Percentiles rank a stretch among this genome's conserved stretches.
phyloP scores from a whole-genome alignment of 2,888 invertebrate species.

The Ormyrus thymus region DNA sequence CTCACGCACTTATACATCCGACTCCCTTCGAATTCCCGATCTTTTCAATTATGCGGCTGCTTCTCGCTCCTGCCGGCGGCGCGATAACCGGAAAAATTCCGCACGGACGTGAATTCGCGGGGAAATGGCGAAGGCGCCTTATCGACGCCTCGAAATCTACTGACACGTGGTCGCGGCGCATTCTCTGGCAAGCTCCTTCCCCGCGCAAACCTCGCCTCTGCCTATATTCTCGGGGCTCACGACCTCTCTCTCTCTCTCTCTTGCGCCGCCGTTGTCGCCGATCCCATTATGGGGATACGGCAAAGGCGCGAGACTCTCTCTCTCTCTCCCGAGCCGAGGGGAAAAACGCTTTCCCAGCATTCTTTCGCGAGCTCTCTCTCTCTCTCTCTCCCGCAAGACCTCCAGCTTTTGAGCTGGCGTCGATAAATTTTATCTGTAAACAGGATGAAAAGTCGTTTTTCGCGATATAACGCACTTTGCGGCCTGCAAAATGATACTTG shows the following conservation, averaged over 20 bases:
- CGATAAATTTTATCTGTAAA: constrained; percentile 27
- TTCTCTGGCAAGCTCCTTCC: neutral
- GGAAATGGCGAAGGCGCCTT: constrained; percentile 20
- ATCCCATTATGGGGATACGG: constrained; percentile 61
- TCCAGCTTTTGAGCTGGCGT: constrained; percentile 12
- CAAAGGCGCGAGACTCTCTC: constrained; percentile 36
- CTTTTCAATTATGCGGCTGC: constrained; percentile 45
- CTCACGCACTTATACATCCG: constrained; percentile 6
- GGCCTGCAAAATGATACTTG: neutral
- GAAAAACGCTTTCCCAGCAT: constrained; percentile 51
- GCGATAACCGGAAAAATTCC: constrained; percentile 43
- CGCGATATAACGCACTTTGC: neutral
- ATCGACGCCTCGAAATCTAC: constrained; percentile 52
- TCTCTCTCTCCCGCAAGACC: neutral
- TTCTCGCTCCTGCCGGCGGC: neutral
- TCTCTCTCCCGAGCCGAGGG: constrained; percentile 43
- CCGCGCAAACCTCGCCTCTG: too few species aligned
- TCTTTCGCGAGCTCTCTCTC: constrained; percentile 18
- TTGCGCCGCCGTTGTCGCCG: constrained; percentile 48
- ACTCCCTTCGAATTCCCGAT: constrained; percentile 37
- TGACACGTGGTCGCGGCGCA: constrained; percentile 20
- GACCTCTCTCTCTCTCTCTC: neutral
- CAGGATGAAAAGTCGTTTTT: neutral
- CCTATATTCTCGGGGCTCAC: too few species aligned
- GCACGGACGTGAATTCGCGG: constrained; percentile 29